These are phyloP conservation scores for Calephelis perditalis DNA, from an alignment of 2,888 invertebrate species.

Conservation along the genomic window DNA sequence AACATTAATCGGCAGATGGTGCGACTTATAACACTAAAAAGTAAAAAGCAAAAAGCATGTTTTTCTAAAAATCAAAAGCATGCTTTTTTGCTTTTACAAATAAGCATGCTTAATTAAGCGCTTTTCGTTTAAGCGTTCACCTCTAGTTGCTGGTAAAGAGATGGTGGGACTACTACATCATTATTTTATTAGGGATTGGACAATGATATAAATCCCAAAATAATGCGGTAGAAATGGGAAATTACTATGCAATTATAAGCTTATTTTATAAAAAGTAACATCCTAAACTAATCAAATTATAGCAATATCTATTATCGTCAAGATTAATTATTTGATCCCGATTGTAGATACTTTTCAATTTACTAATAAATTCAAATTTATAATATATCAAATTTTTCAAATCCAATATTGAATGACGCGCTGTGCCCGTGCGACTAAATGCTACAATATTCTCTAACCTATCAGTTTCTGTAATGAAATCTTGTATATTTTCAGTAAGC, in stretches of 20 bases:
- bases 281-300: conserved; percentile 3
- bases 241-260: background rate
- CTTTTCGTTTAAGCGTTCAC: no score
- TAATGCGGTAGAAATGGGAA: background rate
- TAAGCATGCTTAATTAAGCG: no score
- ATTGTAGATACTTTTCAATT: background rate
- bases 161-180: conserved; percentile 3
- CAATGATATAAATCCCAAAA: background rate
- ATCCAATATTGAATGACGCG: background rate
- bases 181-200: background rate
- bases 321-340: conserved; percentile 1
- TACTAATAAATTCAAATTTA: background rate
- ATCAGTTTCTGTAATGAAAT: background rate
- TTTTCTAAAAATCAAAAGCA: no score
- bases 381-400: no score
- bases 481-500: background rate
- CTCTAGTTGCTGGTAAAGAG: no score
- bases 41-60: no score
- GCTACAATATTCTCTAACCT: background rate
- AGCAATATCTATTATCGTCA: background rate
- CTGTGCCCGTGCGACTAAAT: no score
- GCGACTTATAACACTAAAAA: no score
- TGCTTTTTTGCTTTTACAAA: no score
- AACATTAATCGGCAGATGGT: no score
- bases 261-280: background rate